Conservation (phyloP, 1,140 invertebrate genomes). For the Coptotermes formosanus region DNA sequence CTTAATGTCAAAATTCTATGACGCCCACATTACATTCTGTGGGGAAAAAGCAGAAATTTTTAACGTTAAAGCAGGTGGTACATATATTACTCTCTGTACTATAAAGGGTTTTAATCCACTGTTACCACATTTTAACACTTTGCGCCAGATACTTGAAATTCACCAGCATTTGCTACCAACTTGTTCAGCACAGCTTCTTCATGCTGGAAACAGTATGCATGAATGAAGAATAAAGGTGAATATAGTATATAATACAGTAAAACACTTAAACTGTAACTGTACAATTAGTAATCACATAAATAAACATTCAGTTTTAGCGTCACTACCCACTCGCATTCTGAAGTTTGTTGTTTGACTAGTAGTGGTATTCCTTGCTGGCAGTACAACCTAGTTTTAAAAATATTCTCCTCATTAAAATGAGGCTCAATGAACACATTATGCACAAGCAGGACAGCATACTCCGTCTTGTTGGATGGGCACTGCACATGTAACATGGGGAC, state of each 20-base stretch:
- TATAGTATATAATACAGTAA: conserved; percentile 22
- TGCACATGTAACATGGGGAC: conserved; percentile 34
- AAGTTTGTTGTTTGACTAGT: not conserved
- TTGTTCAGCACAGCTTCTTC: too few relatives aligned
- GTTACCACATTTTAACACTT: too few relatives aligned
- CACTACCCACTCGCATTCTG: not conserved
- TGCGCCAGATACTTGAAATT: too few relatives aligned
- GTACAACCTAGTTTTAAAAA: not conserved
- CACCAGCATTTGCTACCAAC: too few relatives aligned
- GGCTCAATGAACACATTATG: conserved; percentile 24
- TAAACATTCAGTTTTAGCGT: not conserved
- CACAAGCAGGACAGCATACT: conserved; percentile 35
- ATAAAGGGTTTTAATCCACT: too few relatives aligned
- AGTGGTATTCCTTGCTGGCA: not conserved
- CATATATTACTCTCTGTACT: too few relatives aligned
- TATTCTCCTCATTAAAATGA: not conserved
- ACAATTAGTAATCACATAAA: conserved; percentile 21
- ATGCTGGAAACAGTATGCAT: not conserved
- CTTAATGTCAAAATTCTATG: too few relatives aligned
- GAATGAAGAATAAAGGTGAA: conserved; percentile 8
- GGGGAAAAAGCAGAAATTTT: too few relatives aligned
- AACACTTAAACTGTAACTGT: conserved; percentile 26
- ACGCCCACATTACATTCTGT: too few relatives aligned
- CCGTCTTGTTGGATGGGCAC: conserved; percentile 27
- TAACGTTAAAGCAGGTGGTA: too few relatives aligned